Conservation (phyloP, 2,113 vertebrate species). For the Anguilla japonica region DNA sequence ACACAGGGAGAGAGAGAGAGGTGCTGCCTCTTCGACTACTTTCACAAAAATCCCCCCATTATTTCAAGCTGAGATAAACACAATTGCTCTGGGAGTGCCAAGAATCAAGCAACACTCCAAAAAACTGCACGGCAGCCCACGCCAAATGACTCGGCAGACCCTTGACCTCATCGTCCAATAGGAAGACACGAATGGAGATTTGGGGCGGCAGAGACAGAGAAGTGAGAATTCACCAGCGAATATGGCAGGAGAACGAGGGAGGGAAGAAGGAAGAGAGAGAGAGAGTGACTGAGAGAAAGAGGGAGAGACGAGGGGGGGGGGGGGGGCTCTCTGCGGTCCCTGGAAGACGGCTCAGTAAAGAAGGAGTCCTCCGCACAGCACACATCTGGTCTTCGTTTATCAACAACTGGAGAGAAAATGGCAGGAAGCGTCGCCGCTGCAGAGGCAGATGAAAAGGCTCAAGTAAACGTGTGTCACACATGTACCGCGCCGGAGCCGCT, state of each 20-base stretch:
- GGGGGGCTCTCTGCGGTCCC: constrained; percentile 23
- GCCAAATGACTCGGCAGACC: neutral
- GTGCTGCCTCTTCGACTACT: neutral
- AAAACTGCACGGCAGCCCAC: neutral
- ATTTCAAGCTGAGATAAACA: neutral
- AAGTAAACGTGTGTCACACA: constrained; percentile 88
- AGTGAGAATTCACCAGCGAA: neutral
- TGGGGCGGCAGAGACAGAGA: neutral
- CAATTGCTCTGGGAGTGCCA: neutral
- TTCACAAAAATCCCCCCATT: neutral
- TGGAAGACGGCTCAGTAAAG: constrained; percentile 47
- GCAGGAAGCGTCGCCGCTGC: constrained; percentile 94
- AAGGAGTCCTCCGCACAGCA: constrained; percentile 75
- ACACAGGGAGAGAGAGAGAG: neutral
- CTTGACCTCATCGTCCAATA: neutral
- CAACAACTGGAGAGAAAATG: constrained; percentile 90
- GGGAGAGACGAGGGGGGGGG: constrained; percentile 34
- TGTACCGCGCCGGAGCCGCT: constrained; percentile 76
- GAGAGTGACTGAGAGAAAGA: constrained; percentile 9
- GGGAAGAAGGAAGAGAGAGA: constrained; percentile 36
- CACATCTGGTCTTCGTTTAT: constrained; percentile 99
- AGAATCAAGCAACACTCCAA: neutral
- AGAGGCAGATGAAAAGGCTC: constrained; percentile 89
- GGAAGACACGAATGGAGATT: neutral
- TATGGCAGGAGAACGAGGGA: neutral